These are phyloP conservation scores for Macropis europaea DNA, from an alignment of 2,888 invertebrate species.

Conservation along the genomic window DNA sequence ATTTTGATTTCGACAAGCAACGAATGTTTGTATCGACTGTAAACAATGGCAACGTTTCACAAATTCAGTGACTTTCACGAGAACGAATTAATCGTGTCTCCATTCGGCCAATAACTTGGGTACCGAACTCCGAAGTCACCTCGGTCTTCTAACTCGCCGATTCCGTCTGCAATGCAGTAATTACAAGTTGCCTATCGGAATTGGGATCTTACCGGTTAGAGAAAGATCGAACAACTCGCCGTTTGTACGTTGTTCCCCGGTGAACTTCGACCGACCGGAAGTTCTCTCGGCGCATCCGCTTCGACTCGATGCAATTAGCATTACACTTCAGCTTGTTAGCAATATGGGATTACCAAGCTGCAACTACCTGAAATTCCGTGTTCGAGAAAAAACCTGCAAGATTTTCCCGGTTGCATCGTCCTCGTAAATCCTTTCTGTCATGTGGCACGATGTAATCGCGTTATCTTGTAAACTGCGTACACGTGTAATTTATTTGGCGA, in stretches of 20 bases:
- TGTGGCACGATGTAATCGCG: slow-evolving; percentile 28
- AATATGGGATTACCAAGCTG: slow-evolving; percentile 8
- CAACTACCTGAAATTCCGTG: too few relatives aligned
- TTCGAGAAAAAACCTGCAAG: background rate
- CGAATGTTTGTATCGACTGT: too few relatives aligned
- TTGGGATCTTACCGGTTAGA: slow-evolving; percentile 27
- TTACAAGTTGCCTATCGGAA: slow-evolving; percentile 38
- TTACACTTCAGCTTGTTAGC: slow-evolving; percentile 15
- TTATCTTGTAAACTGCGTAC: slow-evolving; percentile 24
- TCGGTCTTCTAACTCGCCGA: slow-evolving; percentile 25
- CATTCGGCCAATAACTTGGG: slow-evolving; percentile 28
- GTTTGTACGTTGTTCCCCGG: slow-evolving; percentile 4
- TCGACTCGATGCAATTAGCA: slow-evolving; percentile 24
- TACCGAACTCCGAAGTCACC: slow-evolving; percentile 13
- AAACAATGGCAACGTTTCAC: slow-evolving; percentile 8
- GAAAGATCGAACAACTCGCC: slow-evolving; percentile 31
- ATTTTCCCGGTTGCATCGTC: background rate
- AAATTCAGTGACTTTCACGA: slow-evolving; percentile 17
- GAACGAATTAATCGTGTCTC: slow-evolving; percentile 27
- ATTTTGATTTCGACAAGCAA: too few relatives aligned
- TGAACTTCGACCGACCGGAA: slow-evolving; percentile 11
- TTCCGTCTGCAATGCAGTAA: slow-evolving; percentile 35
- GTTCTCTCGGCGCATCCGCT: background rate
- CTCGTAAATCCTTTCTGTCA: slow-evolving; percentile 9
- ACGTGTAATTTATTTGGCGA: slow-evolving; percentile 28